Evolutionary conservation across 2,797 vertebrate species (phyloP).

Genomic region (Rhinatrema bivittatum): DNA sequence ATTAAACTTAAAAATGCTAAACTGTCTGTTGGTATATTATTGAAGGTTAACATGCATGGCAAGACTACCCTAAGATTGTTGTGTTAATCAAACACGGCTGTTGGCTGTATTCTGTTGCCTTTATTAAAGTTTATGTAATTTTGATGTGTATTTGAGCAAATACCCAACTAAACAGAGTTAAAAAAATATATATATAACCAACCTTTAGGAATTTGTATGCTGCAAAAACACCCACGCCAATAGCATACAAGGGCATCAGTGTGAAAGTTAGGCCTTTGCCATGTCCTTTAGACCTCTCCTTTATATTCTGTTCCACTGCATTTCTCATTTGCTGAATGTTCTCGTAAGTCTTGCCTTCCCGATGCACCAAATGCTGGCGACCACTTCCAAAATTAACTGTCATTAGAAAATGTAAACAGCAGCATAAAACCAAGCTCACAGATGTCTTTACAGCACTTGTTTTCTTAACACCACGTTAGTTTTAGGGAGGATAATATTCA

Average conservation of each 20-base stretch:
- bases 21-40: too few relatives aligned
- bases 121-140: too few relatives aligned
- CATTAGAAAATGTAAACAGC: not conserved
- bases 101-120: too few relatives aligned
- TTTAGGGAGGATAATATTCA: too few relatives aligned
- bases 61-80: too few relatives aligned
- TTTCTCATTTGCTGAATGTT: slow-evolving; percentile 76
- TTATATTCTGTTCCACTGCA: slow-evolving; percentile 78
- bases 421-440: not conserved
- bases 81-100: too few relatives aligned
- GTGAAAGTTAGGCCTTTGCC: slow-evolving; percentile 83
- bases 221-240: slow-evolving; percentile 80
- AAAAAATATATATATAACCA: too few relatives aligned
- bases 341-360: slow-evolving; percentile 45
- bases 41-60: too few relatives aligned
- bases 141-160: too few relatives aligned
- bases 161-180: too few relatives aligned
- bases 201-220: slow-evolving; percentile 86
- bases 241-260: slow-evolving; percentile 80
- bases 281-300: slow-evolving; percentile 67
- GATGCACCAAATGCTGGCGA: slow-evolving; percentile 42
- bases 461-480: not conserved
- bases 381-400: slow-evolving; percentile 26
- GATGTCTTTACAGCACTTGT: not conserved
- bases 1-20: too few relatives aligned